These are phyloP conservation scores for Labeo calbasu DNA, from an alignment of 2,797 vertebrate species.

Conservation along the genomic window DNA sequence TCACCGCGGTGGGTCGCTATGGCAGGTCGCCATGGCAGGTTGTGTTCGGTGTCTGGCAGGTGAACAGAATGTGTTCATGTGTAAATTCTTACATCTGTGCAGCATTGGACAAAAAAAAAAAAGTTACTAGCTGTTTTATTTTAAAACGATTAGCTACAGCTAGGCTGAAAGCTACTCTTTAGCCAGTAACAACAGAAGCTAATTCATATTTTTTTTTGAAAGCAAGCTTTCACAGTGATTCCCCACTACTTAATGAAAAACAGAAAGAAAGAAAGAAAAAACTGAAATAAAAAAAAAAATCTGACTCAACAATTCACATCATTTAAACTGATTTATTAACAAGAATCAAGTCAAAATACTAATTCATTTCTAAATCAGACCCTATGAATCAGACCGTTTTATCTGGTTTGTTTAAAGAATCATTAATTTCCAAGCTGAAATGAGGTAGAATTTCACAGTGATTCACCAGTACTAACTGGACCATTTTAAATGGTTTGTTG, in stretches of 20 bases:
- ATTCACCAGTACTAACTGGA: too few species aligned
- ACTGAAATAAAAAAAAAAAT: too few species aligned
- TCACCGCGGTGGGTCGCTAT: background rate
- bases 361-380: background rate
- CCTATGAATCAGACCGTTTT: too few species aligned
- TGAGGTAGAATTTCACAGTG: too few species aligned
- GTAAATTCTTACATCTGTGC: conserved; percentile 14
- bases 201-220: background rate
- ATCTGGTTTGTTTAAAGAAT: too few species aligned
- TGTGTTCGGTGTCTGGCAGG: background rate
- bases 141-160: background rate
- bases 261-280: too few species aligned
- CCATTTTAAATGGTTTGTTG: too few species aligned
- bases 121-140: background rate
- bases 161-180: background rate
- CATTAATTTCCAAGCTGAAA: too few species aligned
- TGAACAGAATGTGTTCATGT: conserved; percentile 1
- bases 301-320: background rate
- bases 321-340: background rate
- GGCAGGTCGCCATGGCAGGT: background rate
- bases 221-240: background rate
- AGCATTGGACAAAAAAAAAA: background rate
- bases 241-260: too few species aligned
- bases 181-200: background rate
- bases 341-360: background rate